Conservation (phyloP, 2,113 vertebrate genomes). For the Chlamydotis undulata region DNA sequence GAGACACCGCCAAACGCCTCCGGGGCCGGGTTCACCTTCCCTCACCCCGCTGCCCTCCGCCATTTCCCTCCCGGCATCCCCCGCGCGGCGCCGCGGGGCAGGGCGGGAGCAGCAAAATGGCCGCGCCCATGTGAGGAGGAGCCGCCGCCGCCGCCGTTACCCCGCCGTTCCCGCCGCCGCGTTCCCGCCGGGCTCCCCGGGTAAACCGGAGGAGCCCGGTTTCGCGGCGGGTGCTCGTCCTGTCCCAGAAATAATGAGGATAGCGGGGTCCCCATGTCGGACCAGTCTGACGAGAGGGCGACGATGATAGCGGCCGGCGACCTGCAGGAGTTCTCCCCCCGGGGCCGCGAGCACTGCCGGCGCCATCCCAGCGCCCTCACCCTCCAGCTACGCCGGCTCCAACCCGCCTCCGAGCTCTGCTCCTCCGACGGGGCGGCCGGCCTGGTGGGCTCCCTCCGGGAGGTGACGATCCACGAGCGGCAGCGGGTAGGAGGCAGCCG, state of each 20-base stretch:
- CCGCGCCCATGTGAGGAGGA: constrained; percentile 77
- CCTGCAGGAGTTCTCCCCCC: constrained; percentile 97
- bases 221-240: background rate
- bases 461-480: constrained; percentile 92
- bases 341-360: constrained; percentile 95
- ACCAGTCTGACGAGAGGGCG: constrained; percentile 98
- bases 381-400: constrained; percentile 94
- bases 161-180: background rate
- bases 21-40: too few species aligned
- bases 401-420: constrained; percentile 96
- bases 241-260: constrained; percentile 96
- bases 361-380: constrained; percentile 95
- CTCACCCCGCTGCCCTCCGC: background rate
- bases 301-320: constrained; percentile 99
- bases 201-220: too few species aligned
- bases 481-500: constrained; percentile 3
- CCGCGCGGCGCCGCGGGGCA: constrained; percentile 59
- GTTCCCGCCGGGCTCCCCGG: too few species aligned
- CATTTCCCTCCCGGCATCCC: background rate
- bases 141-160: background rate
- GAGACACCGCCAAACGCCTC: too few species aligned
- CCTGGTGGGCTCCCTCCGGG: constrained; percentile 92
- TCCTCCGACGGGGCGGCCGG: constrained; percentile 94
- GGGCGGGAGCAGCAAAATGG: constrained; percentile 87
- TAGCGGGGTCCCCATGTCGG: constrained; percentile 99